These are phyloP conservation scores for Pelochelys cantorii DNA, from an alignment of 2,797 vertebrate species.

Conservation along the genomic window DNA sequence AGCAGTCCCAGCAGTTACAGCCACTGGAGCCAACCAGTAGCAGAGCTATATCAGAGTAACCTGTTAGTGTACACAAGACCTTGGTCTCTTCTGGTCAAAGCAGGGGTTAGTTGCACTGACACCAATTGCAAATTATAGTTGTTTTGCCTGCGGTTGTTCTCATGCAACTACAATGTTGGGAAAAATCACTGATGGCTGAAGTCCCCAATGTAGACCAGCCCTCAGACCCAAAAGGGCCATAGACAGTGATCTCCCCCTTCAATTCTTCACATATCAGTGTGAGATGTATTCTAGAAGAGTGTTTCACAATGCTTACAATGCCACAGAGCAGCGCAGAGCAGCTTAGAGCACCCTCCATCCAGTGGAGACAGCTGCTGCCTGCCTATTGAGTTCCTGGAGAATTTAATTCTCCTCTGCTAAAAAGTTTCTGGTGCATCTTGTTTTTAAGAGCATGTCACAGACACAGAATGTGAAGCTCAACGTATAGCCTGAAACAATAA, in stretches of 20 bases:
- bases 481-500: background rate
- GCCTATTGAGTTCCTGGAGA: background rate
- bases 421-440: background rate
- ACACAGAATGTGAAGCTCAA: background rate
- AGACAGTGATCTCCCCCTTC: background rate
- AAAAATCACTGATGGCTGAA: background rate
- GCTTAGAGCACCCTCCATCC: background rate
- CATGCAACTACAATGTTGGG: background rate
- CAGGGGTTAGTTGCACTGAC: background rate
- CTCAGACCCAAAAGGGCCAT: background rate
- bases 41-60: background rate
- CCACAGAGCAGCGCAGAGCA: background rate
- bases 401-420: background rate
- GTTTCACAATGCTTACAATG: background rate
- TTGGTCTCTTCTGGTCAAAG: background rate
- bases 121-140: background rate
- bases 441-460: background rate
- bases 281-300: background rate
- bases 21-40: background rate
- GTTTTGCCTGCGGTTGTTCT: background rate
- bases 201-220: background rate
- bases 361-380: background rate
- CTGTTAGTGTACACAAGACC: background rate
- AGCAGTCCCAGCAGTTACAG: conserved; percentile 20
- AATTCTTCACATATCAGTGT: background rate